Evolutionary conservation across 2,888 invertebrate species (phyloP).

Genomic region (Dryadula phaetusa): DNA sequence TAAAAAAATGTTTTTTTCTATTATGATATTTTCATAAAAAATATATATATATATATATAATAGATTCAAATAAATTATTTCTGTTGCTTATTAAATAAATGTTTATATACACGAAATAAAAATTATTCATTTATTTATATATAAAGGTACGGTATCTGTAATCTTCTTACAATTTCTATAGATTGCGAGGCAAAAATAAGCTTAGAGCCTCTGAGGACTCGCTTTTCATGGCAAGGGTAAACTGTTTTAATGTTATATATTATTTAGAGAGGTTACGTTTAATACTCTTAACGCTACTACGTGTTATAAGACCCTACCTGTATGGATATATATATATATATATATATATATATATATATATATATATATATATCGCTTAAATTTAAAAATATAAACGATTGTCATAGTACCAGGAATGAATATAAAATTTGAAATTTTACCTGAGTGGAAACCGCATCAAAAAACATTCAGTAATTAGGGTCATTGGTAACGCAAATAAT

Average conservation of each 20-base stretch:
- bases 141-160: conserved; percentile 36
- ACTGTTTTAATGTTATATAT: conserved; percentile 50
- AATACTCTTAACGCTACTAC: conserved; percentile 53
- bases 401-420: too few species aligned
- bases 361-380: neutral
- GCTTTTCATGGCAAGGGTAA: conserved; percentile 43
- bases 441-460: too few species aligned
- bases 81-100: neutral
- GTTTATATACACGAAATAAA: conserved; percentile 15
- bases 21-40: too few species aligned
- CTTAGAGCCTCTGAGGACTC: conserved; percentile 44
- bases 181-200: conserved; percentile 48
- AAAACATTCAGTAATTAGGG: too few species aligned
- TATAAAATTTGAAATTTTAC: too few species aligned
- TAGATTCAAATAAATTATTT: neutral
- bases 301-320: conserved; percentile 45
- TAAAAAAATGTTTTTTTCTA: too few species aligned
- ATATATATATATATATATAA: too few species aligned
- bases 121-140: neutral
- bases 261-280: conserved; percentile 51
- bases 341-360: neutral
- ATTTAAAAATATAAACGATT: too few species aligned
- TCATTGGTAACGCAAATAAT: neutral
- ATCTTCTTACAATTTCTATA: conserved; percentile 50
- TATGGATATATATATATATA: conserved; percentile 2